These are phyloP conservation scores for Amphibalanus amphitrite DNA, from an alignment of 1,140 invertebrate genomes.

Conservation along the genomic window DNA sequence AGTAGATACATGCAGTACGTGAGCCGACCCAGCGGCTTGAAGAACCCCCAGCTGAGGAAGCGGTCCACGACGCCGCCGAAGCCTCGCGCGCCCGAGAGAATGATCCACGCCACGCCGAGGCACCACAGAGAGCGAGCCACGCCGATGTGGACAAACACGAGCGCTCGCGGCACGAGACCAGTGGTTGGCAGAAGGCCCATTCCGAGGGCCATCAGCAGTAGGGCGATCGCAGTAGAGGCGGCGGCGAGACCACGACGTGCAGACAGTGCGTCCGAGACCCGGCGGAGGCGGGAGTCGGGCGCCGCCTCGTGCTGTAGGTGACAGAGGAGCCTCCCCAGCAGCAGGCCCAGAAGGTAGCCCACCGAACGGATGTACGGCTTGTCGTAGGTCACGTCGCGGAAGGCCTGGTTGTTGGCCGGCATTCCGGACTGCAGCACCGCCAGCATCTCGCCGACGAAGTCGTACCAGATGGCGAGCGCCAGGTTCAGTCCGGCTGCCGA, in stretches of 20 bases:
- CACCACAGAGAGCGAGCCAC: neutral
- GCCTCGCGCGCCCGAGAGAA: neutral
- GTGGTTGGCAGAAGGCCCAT: neutral
- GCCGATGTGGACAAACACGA: neutral
- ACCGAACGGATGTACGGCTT: neutral
- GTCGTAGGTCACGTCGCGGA: neutral
- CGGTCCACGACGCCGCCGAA: constrained; percentile 42
- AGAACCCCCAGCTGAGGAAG: constrained; percentile 55
- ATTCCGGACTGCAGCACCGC: neutral
- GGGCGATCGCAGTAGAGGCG: neutral
- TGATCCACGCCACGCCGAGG: neutral
- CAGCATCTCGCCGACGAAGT: neutral
- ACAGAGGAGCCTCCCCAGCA: neutral
- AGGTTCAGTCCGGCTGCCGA: neutral
- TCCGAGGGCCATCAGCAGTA: neutral
- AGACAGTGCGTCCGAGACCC: neutral
- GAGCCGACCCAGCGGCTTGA: constrained; percentile 63
- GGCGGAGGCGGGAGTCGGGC: neutral
- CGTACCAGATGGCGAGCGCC: neutral
- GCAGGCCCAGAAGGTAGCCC: neutral
- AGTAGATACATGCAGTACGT: constrained; percentile 80
- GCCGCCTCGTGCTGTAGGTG: neutral
- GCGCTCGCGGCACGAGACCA: neutral
- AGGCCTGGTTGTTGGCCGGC: neutral
- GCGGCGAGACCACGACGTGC: neutral